Evolutionary conservation across 2,888 invertebrate species (phyloP).

Genomic region (Endomychus coccineus): DNA sequence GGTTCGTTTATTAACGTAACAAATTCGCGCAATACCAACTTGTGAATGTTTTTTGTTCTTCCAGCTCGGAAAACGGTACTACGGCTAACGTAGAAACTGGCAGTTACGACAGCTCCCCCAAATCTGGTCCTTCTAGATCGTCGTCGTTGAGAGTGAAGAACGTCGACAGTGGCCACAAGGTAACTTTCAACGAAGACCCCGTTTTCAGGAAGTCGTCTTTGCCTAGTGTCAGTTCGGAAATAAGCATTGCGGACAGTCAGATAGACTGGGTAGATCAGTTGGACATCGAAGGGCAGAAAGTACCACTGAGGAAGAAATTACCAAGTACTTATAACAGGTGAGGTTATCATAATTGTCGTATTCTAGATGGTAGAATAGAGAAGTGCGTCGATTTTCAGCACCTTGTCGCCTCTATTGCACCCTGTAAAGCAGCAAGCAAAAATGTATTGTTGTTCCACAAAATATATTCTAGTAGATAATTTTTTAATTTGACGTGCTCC

Average conservation of each 20-base stretch:
- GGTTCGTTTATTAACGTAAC: constrained; percentile 22
- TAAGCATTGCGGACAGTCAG: constrained; percentile 45
- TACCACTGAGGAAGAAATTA: constrained; percentile 53
- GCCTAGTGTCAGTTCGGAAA: constrained; percentile 66
- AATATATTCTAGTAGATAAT: too few relatives aligned
- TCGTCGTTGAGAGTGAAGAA: constrained; percentile 58
- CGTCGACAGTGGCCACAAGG: constrained; percentile 46
- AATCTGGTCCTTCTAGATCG: constrained; percentile 62
- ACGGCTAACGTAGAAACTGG: constrained; percentile 49
- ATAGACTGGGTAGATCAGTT: constrained; percentile 56
- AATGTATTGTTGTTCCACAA: too few relatives aligned
- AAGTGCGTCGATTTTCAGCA: too few relatives aligned
- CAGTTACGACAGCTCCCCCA: constrained; percentile 67
- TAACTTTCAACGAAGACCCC: constrained; percentile 53
- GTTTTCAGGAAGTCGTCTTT: constrained; percentile 62
- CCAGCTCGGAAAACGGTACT: constrained; percentile 46
- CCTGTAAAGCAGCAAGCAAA: too few relatives aligned
- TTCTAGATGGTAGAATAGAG: too few relatives aligned
- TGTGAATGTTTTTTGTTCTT: constrained; percentile 1
- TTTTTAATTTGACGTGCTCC: too few relatives aligned
- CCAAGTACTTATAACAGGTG: neutral
- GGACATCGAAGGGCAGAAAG: constrained; percentile 57
- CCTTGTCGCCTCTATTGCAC: too few relatives aligned
- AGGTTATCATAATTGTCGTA: too few relatives aligned
- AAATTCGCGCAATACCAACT: neutral